Evolutionary conservation across 2,113 vertebrate species (phyloP), one percentile per base, ranked within the genome.

Genomic region (Sylvia atricapilla): DNA sequence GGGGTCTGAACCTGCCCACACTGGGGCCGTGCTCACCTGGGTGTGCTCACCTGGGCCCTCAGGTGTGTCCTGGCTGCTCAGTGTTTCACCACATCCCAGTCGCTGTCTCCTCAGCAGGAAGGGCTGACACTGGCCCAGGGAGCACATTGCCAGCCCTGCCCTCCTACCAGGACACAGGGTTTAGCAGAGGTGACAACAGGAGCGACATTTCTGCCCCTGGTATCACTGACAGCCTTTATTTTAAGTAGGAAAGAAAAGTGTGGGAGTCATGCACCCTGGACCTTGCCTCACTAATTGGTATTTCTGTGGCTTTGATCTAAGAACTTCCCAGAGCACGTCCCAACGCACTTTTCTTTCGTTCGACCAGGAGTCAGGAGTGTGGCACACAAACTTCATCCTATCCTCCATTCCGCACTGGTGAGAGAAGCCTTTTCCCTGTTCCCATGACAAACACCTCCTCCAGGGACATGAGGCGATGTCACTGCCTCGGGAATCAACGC

Each of bases 171-270:
- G 55, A 28, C 31, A 53, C 43, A 18, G 30, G 33, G 63, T 79
- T 94, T 91, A 98, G 98, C 97, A 53, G 98, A 96, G 72, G 86
- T 98, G 96, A 98, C 96, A 66, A 98, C 97, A 94, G 39, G 63
- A 94, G 97, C 91, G 81, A 98, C 37, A 37, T 97, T 81, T 84
- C 35, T 43, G 50, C n/a, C 0, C 1, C 43, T 31, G 53, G 59
- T 53, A 53, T 55, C 58, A 37, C 46, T 15, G 39, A 35, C 39
- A 69, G 44, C 10, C 16, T 86, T 33, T 46, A 28, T 17, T 41
- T 5, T 6, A 30, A 44, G 12, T 6, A 31, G 49, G 24, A 53
- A 53, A 39, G 37, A 39, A 47, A 35, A 50, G 14, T 47, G 7
- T 10, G 16, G 33, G 5, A 30, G 46, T 15, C 37, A 25, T 23